Base-by-base conservation (phyloP, 2,113 vertebrate genomes). In the Cheilinus undulatus region DNA sequence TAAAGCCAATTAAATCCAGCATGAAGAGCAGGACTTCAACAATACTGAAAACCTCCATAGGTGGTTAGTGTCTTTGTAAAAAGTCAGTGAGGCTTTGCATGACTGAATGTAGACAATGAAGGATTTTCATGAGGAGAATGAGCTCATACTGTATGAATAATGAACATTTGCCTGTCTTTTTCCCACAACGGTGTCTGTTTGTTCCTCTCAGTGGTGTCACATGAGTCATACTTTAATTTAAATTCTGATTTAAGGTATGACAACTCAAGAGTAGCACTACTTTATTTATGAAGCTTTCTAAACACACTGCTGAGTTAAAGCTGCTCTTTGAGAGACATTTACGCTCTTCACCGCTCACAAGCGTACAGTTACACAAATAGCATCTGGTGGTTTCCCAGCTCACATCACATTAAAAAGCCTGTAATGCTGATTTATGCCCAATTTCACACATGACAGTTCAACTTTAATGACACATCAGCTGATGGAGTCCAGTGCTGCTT, bases 221-320 rank as follows among this genome's bases (percentile, higher is more conserved):
- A 46, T 46, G 22, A 73, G 20, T 45, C 58, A 73, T 45, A 22
- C 7, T n/a, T 34, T 34, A 23, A 63, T 52, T 71, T 71, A 53
- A 67, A 58, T 54, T 36, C 14, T 1, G n/a, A 27, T 43, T 65
- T 46, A 77, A 76, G 73, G 67, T 40, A 73, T n/a, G n/a, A 14
- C 13, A 19, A 27, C 19, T 2, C 54, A 8, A 28, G 23, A 73
- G 59, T 14, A 54, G 62, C 24, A 22, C 14, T 0, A 3, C 2
- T 19, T 19, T 48, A 65, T 82, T 71, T 20, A 76, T 51, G 27
- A 72, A 34, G 52, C 52, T 56, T 64, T 75, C 51, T 7, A 45
- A 42, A 56, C 12, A 46, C 65, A 34, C 65, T 11, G 9, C 6
- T 12, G 63, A 53, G 48, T 10, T 43, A 4, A 56, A 49, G 24